A percentile compares a stretch with the other conserved stretches of the same genome.
Conservation (phyloP, 2,113 vertebrate genomes). For the Cathartes aura region DNA sequence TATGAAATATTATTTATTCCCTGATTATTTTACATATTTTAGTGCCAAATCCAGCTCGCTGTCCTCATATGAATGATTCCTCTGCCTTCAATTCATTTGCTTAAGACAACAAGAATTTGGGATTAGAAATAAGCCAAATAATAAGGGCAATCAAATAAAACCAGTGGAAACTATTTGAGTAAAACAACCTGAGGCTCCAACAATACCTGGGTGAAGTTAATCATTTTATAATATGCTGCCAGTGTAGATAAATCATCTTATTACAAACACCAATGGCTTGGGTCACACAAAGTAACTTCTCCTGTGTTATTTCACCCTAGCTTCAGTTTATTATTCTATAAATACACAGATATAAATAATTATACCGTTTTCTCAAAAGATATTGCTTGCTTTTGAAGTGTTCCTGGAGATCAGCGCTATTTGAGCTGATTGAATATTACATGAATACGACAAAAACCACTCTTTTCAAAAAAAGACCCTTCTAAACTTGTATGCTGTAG, state of each 20-base stretch:
- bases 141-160: background rate
- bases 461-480: background rate
- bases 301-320: background rate
- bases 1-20: background rate
- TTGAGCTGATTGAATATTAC: background rate
- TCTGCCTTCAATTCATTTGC: background rate
- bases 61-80: background rate
- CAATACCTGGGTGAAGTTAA: background rate
- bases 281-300: background rate
- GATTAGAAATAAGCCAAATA: slow-evolving; percentile 36
- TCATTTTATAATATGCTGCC: background rate
- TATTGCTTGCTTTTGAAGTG: background rate
- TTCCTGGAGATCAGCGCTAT: background rate
- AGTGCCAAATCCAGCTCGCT: slow-evolving; percentile 6
- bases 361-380: background rate
- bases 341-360: background rate
- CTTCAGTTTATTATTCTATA: background rate
- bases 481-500: background rate
- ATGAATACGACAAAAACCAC: background rate
- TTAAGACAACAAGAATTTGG: slow-evolving; percentile 32
- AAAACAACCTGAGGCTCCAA: background rate
- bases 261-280: background rate
- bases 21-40: background rate
- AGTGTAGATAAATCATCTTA: background rate
- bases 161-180: background rate